Base-by-base conservation (phyloP, 2,797 vertebrate genomes). In the Myotis myotis region DNA sequence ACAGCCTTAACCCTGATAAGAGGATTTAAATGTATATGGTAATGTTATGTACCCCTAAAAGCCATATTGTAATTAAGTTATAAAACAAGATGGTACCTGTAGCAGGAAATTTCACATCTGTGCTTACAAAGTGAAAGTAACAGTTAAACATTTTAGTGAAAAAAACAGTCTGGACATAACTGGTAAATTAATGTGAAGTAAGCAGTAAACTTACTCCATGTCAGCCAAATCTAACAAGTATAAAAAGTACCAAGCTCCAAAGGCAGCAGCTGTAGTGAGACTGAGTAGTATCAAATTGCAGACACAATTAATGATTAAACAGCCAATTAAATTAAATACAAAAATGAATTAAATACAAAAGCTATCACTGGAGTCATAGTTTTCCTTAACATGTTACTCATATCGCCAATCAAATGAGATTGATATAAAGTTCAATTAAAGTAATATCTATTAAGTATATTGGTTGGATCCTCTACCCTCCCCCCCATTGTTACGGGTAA, bases 281-380 rank as follows among this genome's bases (percentile, higher is more conserved):
- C 22, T 76, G 47, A 38, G 38, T 68, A 78, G 30, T 57, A 93
- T 51, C 51, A 74, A 64, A 93, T 33, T 84, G 57, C 84, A 33
- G 19, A 51, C 41, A 83, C 30, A 85, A 62, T 36, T 20, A 92
- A 81, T 85, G 60, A 90, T 15, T 84, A 78, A 17, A 84, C 5
- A 87, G 20, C 16, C 36, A 6, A 51, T 89, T 64, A 49, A 79
- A 57, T 84, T 49, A 89, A 80, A 84, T 36, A 90, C 12, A 68
- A 87, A 94, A 86, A 78, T 87, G 15, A 71, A 44, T 36, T 72
- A 49, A 80, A 91, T 51, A 87, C 20, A 74, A 87, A 93, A 36
- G 70, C 47, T 87, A 83, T 72, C 71, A 89, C 30, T 41, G 68
- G 30, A 89, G 86, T 72, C 62, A 72, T 51, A 53, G 8, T 57